Evolutionary conservation across 1,140 invertebrate species (phyloP), one percentile per base, ranked within the genome.

Genomic region (Caenorhabditis inopinata): DNA sequence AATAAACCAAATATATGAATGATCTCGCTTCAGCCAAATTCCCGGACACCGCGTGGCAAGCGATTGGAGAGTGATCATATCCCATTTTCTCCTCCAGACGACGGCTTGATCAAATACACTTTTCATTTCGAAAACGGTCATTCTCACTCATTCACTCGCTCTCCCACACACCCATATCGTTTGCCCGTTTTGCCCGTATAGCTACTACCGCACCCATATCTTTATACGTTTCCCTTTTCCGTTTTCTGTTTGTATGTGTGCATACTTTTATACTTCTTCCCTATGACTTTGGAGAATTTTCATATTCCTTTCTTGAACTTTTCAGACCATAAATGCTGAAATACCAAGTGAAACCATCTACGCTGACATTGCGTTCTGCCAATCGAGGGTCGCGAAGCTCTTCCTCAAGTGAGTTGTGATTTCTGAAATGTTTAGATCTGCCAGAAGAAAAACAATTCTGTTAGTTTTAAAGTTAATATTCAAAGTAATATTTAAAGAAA

Each of bases 91-190:
- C 18, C 29, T 11, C n/a, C 21, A 53, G 29, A 32, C 53, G 25
- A 62, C 53, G 53, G 53, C 53, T 62, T 62, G 53, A 62, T 62
- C 53, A 62, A 62, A 62, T 62, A 62, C 53, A 32, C 5, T 6
- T 21, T 14, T 6, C 27, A 16, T 29, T 62, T 62, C 35, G 53
- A 62, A 62, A 62, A 62, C 53, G 53, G 53, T 62, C 53, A 62
- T 62, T 62, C 53, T 32, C 53, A 62, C 38, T 42, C 53, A 62
- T 29, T 9, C 49, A 11, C 49, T 11, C 27, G 2, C 11, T 48
- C 16, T n/a, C 16, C 47, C 0, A 18, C 23, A 18, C 11, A 2
- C 5, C 11, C 49, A 12, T 11, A 53, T 53, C 49, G 49, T 53
- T 32, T 62, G 35, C 53, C 53, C 53, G 53, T 62, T 62, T 62